A percentile compares a stretch with the other conserved stretches of the same genome.
These are phyloP conservation scores for Ormyrus rosae DNA, from an alignment of 2,888 invertebrate genomes.

Conservation along the genomic window DNA sequence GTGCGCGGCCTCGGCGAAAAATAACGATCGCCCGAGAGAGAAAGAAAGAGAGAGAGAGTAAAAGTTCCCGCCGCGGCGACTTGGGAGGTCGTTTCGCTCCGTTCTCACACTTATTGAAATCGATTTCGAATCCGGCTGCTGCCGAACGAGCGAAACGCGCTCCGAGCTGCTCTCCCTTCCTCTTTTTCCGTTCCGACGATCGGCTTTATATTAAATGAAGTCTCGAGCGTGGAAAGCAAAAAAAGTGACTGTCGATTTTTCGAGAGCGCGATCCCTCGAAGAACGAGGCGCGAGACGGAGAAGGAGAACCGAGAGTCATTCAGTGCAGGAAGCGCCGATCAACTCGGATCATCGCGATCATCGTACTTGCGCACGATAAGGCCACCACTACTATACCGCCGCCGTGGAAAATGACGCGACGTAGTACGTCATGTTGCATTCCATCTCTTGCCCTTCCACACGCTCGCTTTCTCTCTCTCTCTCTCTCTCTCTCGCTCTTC, in stretches of 20 bases:
- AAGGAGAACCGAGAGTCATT: slow-evolving; percentile 13
- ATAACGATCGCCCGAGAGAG: background rate
- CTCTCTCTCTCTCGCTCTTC: background rate
- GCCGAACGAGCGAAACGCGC: no score
- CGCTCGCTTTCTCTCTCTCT: background rate
- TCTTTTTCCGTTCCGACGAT: no score
- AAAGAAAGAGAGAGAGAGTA: background rate
- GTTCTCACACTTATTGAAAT: no score
- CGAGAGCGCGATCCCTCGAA: no score
- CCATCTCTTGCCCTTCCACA: slow-evolving; percentile 16
- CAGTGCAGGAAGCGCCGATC: slow-evolving; percentile 28
- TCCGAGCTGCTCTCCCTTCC: no score
- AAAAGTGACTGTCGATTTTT: no score
- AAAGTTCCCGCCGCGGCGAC: no score
- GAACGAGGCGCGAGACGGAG: no score
- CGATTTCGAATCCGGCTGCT: no score
- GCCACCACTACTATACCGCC: background rate
- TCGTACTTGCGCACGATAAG: slow-evolving; percentile 19
- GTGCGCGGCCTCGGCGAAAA: background rate
- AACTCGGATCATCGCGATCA: slow-evolving; percentile 25
- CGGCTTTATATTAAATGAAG: no score
- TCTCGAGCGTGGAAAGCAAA: no score
- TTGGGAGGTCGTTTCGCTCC: no score
- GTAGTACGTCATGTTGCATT: slow-evolving; percentile 36
- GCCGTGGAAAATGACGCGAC: slow-evolving; percentile 23